phyloP scores from a whole-genome alignment of 2,888 invertebrate species.

The Theodoxus fluviatilis region DNA sequence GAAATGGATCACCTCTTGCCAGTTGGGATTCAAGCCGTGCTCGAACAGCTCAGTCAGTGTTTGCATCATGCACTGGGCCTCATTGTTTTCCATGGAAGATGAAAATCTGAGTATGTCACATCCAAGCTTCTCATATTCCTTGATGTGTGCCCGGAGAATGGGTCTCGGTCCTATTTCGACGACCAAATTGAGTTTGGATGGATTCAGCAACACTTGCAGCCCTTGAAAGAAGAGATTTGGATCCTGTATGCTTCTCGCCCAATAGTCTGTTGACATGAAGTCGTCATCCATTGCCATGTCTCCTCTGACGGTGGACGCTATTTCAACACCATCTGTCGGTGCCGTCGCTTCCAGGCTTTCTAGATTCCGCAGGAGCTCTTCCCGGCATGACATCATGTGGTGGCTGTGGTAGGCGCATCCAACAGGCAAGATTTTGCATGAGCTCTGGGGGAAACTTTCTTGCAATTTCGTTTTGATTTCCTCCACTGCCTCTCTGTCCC shows the following conservation, averaged over 20 bases:
- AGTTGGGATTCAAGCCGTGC: too few species aligned
- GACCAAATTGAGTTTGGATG: slow-evolving; percentile 35
- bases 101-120: too few species aligned
- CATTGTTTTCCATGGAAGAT: too few species aligned
- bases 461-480: slow-evolving; percentile 30
- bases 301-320: slow-evolving; percentile 47
- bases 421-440: background rate
- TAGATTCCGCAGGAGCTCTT: slow-evolving; percentile 32
- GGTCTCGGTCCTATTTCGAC: slow-evolving; percentile 52
- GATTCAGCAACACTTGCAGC: slow-evolving; percentile 29
- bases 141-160: slow-evolving; percentile 39
- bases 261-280: slow-evolving; percentile 40
- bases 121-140: too few species aligned
- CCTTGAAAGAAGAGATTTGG: slow-evolving; percentile 44
- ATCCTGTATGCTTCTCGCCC: slow-evolving; percentile 44
- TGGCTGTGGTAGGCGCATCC: slow-evolving; percentile 49
- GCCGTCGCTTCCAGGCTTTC: slow-evolving; percentile 26
- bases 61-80: too few species aligned
- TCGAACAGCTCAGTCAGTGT: too few species aligned
- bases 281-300: slow-evolving; percentile 26
- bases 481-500: slow-evolving; percentile 34
- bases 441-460: background rate
- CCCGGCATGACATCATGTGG: slow-evolving; percentile 35
- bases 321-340: slow-evolving; percentile 30
- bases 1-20: too few species aligned